A percentile compares a stretch with the other conserved stretches of the same genome.
Evolutionary conservation across 2,797 vertebrate species (phyloP).

Genomic region (Mormyrus hasselquistii): DNA sequence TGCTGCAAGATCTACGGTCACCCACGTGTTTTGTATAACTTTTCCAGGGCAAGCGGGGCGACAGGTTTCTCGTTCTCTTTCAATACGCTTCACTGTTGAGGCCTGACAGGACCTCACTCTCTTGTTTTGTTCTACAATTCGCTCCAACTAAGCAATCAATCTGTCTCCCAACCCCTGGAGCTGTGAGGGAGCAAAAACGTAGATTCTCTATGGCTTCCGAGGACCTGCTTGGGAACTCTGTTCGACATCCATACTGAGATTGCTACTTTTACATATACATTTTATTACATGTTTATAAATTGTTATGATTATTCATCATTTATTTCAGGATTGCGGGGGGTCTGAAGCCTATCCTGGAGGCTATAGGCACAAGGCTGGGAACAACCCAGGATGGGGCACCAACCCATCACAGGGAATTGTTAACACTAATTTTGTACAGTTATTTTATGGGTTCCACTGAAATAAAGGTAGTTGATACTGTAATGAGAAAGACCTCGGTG

Average conservation of each 20-base stretch:
- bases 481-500: too few relatives aligned
- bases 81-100: slow-evolving; percentile 24
- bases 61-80: slow-evolving; percentile 29
- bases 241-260: background rate
- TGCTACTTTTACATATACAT: background rate
- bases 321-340: background rate
- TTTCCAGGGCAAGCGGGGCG: slow-evolving; percentile 34
- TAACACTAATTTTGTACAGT: too few relatives aligned
- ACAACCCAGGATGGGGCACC: too few relatives aligned
- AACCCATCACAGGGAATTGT: too few relatives aligned
- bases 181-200: background rate
- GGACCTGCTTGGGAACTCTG: background rate
- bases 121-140: slow-evolving; percentile 33
- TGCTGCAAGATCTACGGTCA: background rate
- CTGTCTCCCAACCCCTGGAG: slow-evolving; percentile 16
- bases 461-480: too few relatives aligned
- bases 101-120: slow-evolving; percentile 30
- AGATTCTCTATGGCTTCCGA: background rate
- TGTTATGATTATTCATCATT: background rate
- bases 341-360: background rate
- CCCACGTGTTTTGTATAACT: slow-evolving; percentile 15
- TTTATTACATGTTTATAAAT: background rate
- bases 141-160: slow-evolving; percentile 30
- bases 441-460: too few relatives aligned
- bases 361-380: background rate